Evolutionary conservation across 2,888 invertebrate species (phyloP), one percentile per base, ranked within the genome.

Genomic region (Biston stratarius): DNA sequence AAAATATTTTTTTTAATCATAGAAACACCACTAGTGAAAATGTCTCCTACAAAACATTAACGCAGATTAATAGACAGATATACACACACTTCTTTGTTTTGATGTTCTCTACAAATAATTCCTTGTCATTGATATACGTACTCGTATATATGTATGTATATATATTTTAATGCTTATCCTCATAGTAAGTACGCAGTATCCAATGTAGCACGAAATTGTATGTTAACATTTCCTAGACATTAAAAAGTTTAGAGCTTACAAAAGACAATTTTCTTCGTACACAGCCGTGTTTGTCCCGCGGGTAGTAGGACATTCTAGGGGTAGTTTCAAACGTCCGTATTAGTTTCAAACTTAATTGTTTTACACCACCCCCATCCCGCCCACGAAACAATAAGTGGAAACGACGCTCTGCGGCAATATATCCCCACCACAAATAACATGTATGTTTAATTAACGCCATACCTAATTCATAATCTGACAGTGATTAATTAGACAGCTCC

Each of bases 391-490:
- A 73, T 69, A 66, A 70, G 66, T 65, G 67, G 61, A 61, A 71
- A 66, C 69, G 65, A 67, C 72, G 66, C 62, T 60, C 36, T 56
- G 68, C 66, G 67, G 75, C 74, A 72, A 79, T 80, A 80, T 79
- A 83, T 80, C 83, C 83, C 83, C 84, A 82, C 83, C 85, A 84
- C 89, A 88, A 90, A 90, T 90, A 89, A 86, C 90, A 91, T 89
- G 88, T 90, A 91, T 90, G 91, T 91, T 91, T 90, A 90, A 92
- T 91, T 89, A 91, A 89, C 86, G 89, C 88, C 84, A 85, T 89
- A 86, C 87, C 88, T 91, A 91, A 93, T 92, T 92, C 91, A 92
- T 92, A 93, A 94, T 92, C 92, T 86, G 92, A 92, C 92, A 91
- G 85, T 93, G 92, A 93, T 91, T 91, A 91, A 94, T 93, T 88